These are phyloP conservation scores for Cerastoderma edule DNA, from an alignment of 2,888 invertebrate species.

Conservation along the genomic window DNA sequence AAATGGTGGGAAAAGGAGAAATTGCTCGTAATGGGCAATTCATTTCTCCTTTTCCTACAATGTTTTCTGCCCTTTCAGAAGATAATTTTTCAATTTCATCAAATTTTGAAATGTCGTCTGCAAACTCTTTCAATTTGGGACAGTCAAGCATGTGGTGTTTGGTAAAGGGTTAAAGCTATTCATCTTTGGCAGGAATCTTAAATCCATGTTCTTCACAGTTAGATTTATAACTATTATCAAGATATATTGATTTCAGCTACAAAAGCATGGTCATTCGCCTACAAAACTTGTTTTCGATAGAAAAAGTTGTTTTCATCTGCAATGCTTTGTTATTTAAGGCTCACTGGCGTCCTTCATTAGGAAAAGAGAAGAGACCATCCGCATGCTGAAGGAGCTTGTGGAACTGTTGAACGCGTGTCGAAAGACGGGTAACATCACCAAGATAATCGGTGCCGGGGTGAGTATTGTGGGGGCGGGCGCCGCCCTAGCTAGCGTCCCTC, in stretches of 20 bases:
- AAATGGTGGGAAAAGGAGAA: not conserved
- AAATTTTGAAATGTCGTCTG: too few species aligned
- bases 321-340: not conserved
- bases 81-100: not conserved
- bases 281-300: too few species aligned
- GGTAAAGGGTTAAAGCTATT: too few species aligned
- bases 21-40: not conserved
- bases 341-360: not conserved
- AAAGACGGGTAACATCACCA: slow-evolving; percentile 7
- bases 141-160: too few species aligned
- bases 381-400: not conserved
- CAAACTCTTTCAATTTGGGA: too few species aligned
- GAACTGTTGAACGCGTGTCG: slow-evolving; percentile 9
- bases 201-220: too few species aligned
- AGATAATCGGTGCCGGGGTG: slow-evolving; percentile 8
- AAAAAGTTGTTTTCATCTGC: too few species aligned
- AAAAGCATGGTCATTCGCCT: too few species aligned
- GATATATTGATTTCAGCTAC: too few species aligned
- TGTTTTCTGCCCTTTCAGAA: not conserved
- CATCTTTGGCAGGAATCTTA: too few species aligned
- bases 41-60: slow-evolving; percentile 1
- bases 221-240: too few species aligned
- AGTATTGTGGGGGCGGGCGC: slow-evolving; percentile 6
- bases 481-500: slow-evolving; percentile 1
- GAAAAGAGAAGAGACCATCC: not conserved